phyloP scores from a whole-genome alignment of 53 echinoderm and acorn worm genomes.

The Hippasteria phrygiana region DNA sequence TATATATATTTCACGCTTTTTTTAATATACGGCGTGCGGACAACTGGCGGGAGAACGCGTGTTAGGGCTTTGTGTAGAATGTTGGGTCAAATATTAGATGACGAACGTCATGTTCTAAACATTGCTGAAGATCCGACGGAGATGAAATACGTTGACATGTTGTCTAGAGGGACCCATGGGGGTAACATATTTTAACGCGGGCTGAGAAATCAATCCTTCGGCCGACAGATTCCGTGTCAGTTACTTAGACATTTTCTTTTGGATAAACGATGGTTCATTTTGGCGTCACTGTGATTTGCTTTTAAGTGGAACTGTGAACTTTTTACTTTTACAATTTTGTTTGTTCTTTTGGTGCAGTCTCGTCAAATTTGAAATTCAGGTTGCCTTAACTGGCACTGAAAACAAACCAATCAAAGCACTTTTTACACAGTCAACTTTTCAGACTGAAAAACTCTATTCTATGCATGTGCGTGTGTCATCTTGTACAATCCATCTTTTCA shows the following conservation, averaged over 20 bases:
- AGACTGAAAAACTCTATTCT: too few species aligned
- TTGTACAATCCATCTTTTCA: too few species aligned
- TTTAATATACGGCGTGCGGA: slow-evolving; percentile 5
- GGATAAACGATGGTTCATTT: too few species aligned
- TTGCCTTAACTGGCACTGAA: too few species aligned
- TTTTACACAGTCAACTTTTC: too few species aligned
- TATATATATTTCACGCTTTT: slow-evolving; percentile 2
- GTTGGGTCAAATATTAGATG: slow-evolving; percentile 40
- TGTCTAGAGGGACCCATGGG: neutral
- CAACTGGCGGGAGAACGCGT: slow-evolving; percentile 5
- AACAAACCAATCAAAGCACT: too few species aligned
- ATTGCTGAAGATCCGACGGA: neutral
- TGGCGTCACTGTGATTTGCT: too few species aligned
- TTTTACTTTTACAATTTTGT: too few species aligned
- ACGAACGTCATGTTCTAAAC: slow-evolving; percentile 16
- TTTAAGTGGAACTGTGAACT: too few species aligned
- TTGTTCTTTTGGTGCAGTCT: too few species aligned
- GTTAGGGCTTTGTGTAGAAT: slow-evolving; percentile 17
- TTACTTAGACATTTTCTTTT: neutral
- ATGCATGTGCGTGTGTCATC: too few species aligned
- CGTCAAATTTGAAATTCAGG: too few species aligned
- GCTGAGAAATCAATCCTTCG: neutral
- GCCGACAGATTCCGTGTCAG: neutral
- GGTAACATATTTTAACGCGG: neutral
- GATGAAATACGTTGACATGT: neutral